Percentiles rank a stretch among this genome's conserved stretches.
These are phyloP conservation scores for Setipinna tenuifilis DNA, from an alignment of 2,797 vertebrate genomes.

Conservation along the genomic window DNA sequence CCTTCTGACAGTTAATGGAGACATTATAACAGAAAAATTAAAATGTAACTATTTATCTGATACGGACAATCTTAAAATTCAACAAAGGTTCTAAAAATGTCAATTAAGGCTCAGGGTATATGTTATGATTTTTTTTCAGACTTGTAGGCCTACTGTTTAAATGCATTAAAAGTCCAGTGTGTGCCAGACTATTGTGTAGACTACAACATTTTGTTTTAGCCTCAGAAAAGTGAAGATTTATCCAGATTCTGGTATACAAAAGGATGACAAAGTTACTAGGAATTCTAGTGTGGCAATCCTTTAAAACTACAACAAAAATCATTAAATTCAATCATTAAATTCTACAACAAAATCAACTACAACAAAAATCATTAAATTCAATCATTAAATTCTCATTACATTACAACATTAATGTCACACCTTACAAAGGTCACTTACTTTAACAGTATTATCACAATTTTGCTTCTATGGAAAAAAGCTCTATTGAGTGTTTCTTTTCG, in stretches of 20 bases:
- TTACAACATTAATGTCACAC: no score
- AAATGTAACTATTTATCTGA: slow-evolving; percentile 13
- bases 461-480: no score
- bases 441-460: no score
- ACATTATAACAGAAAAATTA: background rate
- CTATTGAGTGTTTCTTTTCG: no score
- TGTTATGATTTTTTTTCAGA: background rate
- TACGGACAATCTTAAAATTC: background rate
- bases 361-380: no score
- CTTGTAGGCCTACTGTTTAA: background rate
- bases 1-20: slow-evolving; percentile 13
- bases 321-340: background rate
- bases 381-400: background rate
- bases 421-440: no score
- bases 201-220: background rate
- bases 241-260: background rate
- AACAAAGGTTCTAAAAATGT: background rate
- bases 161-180: background rate
- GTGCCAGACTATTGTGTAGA: background rate
- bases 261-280: background rate
- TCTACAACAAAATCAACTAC: no score
- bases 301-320: background rate
- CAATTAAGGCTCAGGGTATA: background rate
- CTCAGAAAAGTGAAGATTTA: background rate
- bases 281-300: no score